Evolutionary conservation across 2,797 vertebrate genomes (phyloP).

Genomic region (Pelobates cultripes): DNA sequence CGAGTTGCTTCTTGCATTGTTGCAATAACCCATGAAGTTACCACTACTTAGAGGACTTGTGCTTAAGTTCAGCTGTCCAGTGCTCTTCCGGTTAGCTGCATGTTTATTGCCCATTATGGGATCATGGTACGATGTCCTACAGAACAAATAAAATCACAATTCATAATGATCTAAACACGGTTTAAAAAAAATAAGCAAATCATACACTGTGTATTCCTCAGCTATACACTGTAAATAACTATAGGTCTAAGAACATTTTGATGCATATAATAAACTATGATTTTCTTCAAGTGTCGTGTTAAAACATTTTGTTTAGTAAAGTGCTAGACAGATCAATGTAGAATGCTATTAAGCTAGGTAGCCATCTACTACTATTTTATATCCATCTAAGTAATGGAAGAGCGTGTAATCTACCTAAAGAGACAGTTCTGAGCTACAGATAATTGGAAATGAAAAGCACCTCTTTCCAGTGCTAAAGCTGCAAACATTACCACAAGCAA

Average conservation of each 20-base stretch:
- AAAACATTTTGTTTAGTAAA: no score
- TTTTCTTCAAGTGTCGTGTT: no score
- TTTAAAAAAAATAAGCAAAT: no score
- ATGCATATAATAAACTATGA: no score
- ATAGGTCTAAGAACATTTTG: no score
- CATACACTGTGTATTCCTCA: no score
- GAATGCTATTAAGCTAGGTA: no score
- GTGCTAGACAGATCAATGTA: no score
- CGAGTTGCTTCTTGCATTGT: conserved; percentile 87
- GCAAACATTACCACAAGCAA: not conserved
- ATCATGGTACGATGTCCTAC: conserved; percentile 85
- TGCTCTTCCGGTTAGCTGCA: conserved; percentile 96
- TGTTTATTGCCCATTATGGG: conserved; percentile 90
- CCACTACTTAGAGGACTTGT: conserved; percentile 77
- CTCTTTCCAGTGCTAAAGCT: not conserved
- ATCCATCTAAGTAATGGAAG: no score
- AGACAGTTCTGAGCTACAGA: not conserved
- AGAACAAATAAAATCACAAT: not conserved
- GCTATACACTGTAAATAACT: no score
- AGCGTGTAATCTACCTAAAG: not conserved
- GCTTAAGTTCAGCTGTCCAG: conserved; percentile 94
- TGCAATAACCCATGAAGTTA: conserved; percentile 76
- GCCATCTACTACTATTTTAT: no score
- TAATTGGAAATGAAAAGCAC: no score
- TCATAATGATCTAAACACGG: not conserved